phyloP scores from a whole-genome alignment of 2,113 vertebrate species.

The Oreochromis niloticus region DNA sequence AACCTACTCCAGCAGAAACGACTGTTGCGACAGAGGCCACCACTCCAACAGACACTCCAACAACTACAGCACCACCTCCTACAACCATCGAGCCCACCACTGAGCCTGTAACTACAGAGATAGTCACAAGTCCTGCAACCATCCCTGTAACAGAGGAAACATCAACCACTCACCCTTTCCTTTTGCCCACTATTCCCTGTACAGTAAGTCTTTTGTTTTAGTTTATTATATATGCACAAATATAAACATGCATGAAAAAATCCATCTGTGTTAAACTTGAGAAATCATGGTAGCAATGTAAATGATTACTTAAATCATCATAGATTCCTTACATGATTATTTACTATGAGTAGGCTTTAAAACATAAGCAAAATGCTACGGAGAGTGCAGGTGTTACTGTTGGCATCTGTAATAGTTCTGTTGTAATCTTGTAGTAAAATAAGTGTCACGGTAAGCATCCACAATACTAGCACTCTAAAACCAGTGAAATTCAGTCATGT shows the following conservation, averaged over 20 bases:
- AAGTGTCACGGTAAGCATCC: neutral
- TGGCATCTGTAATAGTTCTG: neutral
- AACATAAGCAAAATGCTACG: neutral
- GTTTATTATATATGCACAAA: neutral
- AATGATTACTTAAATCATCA: neutral
- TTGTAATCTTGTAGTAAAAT: neutral
- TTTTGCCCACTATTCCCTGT: conserved; percentile 67
- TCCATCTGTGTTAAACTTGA: neutral
- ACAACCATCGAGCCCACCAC: conserved; percentile 34
- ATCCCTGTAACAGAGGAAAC: conserved; percentile 25
- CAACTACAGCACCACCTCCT: conserved; percentile 6
- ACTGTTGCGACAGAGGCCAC: neutral
- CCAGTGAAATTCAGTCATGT: neutral
- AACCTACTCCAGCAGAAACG: neutral
- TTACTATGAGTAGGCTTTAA: neutral
- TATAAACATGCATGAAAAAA: neutral
- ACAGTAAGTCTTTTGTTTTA: conserved; percentile 57
- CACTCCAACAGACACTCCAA: neutral
- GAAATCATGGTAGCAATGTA: neutral
- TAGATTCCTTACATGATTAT: neutral
- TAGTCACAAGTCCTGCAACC: conserved; percentile 30
- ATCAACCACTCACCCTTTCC: conserved; percentile 47
- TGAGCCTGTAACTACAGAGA: conserved; percentile 34
- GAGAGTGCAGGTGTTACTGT: neutral
- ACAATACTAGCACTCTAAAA: neutral